A percentile compares a stretch with the other conserved stretches of the same genome.
phyloP scores from a whole-genome alignment of 2,797 vertebrate genomes.

The Sparidentex hasta region DNA sequence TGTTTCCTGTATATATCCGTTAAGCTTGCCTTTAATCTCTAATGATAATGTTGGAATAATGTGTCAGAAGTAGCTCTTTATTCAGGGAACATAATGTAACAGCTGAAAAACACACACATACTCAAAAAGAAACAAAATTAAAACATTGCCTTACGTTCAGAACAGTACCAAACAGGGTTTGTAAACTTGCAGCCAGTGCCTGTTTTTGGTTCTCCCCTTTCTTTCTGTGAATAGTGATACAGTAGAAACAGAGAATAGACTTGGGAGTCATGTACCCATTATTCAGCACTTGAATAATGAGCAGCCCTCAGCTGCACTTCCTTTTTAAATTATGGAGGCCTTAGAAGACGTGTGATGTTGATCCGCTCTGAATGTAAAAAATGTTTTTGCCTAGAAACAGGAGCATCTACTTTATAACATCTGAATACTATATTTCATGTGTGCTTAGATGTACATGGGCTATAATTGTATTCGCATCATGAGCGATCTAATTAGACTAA shows the following conservation, averaged over 20 bases:
- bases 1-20: not conserved
- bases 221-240: not conserved
- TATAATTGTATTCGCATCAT: not conserved
- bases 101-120: not conserved
- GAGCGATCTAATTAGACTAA: not conserved
- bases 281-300: not conserved
- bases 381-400: not conserved
- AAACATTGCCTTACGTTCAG: too few relatives aligned
- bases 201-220: not conserved
- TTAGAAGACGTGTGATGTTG: not conserved
- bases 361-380: not conserved
- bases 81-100: too few relatives aligned
- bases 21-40: not conserved
- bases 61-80: not conserved
- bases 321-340: not conserved
- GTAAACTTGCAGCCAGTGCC: not conserved
- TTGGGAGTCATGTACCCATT: not conserved
- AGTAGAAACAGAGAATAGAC: not conserved
- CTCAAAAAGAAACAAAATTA: not conserved
- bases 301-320: not conserved
- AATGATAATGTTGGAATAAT: not conserved
- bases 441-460: not conserved
- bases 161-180: not conserved
- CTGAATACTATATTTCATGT: not conserved
- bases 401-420: not conserved